Percentiles rank a stretch among this genome's conserved stretches.
These are phyloP conservation scores for Zygothrica quintamaculata DNA, from an alignment of 2,888 invertebrate genomes.

Conservation along the genomic window DNA sequence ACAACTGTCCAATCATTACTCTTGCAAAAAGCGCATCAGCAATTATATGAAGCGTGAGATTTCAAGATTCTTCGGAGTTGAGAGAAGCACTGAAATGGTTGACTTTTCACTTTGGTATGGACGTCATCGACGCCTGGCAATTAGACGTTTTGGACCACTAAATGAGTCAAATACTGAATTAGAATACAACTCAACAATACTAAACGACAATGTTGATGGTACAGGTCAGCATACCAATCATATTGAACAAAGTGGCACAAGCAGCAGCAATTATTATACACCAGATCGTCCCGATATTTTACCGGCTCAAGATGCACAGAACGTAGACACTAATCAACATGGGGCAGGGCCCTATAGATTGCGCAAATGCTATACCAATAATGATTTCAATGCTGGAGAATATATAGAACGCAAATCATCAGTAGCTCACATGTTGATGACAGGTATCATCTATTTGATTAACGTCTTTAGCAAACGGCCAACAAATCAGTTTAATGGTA, in stretches of 20 bases:
- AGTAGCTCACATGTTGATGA: slow-evolving; percentile 83
- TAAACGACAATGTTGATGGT: slow-evolving; percentile 11
- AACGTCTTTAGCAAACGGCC: slow-evolving; percentile 86
- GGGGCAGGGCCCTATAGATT: slow-evolving; percentile 11
- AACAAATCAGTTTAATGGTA: slow-evolving; percentile 28
- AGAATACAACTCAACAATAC: slow-evolving; percentile 39
- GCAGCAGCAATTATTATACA: slow-evolving; percentile 35
- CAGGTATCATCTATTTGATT: slow-evolving; percentile 80
- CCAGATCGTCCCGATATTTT: slow-evolving; percentile 83
- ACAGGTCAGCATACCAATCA: slow-evolving; percentile 1
- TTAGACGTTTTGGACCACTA: slow-evolving; percentile 81
- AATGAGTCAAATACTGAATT: slow-evolving; percentile 29
- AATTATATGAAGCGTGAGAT: slow-evolving; percentile 82
- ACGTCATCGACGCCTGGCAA: slow-evolving; percentile 82
- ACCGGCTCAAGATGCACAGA: slow-evolving; percentile 78
- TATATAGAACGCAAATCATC: slow-evolving; percentile 84
- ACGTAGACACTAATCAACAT: slow-evolving; percentile 51
- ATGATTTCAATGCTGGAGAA: slow-evolving; percentile 72
- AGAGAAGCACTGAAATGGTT: slow-evolving; percentile 79
- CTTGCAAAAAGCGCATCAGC: slow-evolving; percentile 81
- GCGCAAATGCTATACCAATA: slow-evolving; percentile 38
- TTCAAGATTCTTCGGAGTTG: slow-evolving; percentile 84
- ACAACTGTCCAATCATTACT: slow-evolving; percentile 56
- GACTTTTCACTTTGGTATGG: slow-evolving; percentile 83
- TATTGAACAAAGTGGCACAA: slow-evolving; percentile 27